Conservation (phyloP, 1,140 invertebrate genomes). For the Colletes latitarsis region DNA sequence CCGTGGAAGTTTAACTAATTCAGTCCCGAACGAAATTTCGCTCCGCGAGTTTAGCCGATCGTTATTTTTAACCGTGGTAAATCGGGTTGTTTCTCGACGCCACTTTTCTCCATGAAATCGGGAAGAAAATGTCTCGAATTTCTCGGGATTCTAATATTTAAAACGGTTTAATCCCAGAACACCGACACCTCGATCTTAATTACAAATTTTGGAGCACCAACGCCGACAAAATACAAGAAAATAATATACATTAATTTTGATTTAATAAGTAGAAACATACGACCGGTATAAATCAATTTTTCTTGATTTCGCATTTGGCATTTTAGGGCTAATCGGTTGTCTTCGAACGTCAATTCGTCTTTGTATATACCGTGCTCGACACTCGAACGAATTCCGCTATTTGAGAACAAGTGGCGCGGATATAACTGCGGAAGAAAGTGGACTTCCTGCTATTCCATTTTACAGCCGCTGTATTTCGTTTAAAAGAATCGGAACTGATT, state of each 20-base stretch:
- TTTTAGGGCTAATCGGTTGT: no score
- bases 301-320: no score
- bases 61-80: neutral
- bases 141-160: neutral
- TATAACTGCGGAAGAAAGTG: neutral
- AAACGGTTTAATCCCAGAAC: neutral
- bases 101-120: neutral
- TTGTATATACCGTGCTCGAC: no score
- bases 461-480: slow-evolving; percentile 34
- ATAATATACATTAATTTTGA: no score
- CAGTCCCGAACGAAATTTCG: slow-evolving; percentile 44
- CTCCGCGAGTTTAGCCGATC: neutral
- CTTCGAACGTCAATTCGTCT: neutral
- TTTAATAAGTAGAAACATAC: no score
- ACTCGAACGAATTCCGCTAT: neutral
- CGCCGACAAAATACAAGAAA: no score
- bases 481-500: slow-evolving; percentile 37
- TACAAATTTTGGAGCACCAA: no score
- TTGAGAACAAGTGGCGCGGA: neutral
- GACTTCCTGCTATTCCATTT: slow-evolving; percentile 4
- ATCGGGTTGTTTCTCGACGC: neutral
- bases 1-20: slow-evolving; percentile 46
- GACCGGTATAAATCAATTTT: no score
- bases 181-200: no score
- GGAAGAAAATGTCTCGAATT: neutral